Percentiles rank a stretch among this genome's conserved stretches.
Evolutionary conservation across 2,888 invertebrate species (phyloP).

Genomic region (Eilema depressum): DNA sequence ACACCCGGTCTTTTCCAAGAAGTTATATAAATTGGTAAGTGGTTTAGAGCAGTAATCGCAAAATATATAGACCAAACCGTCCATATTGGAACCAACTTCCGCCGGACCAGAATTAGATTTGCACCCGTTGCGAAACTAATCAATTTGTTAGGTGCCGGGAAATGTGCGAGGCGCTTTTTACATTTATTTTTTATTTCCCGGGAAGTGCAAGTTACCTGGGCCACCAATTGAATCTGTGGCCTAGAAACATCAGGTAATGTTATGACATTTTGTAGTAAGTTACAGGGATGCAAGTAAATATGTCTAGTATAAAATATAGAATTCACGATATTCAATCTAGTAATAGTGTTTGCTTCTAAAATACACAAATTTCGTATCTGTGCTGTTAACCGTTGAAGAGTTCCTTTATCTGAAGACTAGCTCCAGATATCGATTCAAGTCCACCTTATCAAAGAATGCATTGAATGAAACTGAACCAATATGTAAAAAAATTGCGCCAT

Average conservation of each 20-base stretch:
- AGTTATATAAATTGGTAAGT: background rate
- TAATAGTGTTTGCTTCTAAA: background rate
- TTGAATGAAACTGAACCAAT: too few species aligned
- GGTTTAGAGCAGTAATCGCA: background rate
- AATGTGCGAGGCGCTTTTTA: background rate
- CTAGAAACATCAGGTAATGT: background rate
- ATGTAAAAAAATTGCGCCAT: too few species aligned
- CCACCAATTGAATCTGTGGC: background rate
- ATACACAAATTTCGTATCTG: too few species aligned
- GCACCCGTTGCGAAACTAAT: slow-evolving; percentile 19
- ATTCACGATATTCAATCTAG: background rate
- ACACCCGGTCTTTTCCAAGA: background rate
- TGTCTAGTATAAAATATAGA: background rate
- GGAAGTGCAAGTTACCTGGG: background rate
- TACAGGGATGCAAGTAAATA: background rate
- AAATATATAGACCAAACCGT: slow-evolving; percentile 4
- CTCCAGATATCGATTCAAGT: background rate
- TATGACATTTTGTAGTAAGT: too few species aligned
- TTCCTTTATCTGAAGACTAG: background rate
- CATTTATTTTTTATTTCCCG: slow-evolving; percentile 1
- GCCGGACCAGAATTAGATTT: slow-evolving; percentile 15
- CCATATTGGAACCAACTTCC: slow-evolving; percentile 15
- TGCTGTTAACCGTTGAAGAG: background rate
- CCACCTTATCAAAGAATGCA: too few species aligned
- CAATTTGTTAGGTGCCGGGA: slow-evolving; percentile 13